Conservation (phyloP, 2,797 vertebrate species). For the Sebastes dallii region DNA sequence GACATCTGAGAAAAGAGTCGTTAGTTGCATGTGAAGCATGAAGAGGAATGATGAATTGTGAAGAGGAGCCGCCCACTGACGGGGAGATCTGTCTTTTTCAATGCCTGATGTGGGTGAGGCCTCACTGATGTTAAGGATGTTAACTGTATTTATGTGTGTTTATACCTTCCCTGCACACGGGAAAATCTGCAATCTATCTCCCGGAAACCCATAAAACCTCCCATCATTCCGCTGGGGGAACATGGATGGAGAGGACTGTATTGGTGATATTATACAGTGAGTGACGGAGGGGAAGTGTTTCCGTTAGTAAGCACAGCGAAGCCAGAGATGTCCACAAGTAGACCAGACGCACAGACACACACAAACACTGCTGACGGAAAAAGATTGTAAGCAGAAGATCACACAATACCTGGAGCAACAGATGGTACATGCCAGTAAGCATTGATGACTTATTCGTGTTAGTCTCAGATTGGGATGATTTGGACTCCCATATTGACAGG, state of each 20-base stretch:
- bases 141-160: not conserved
- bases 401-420: not conserved
- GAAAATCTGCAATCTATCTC: not conserved
- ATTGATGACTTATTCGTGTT: not conserved
- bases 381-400: not conserved
- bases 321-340: slow-evolving; percentile 20
- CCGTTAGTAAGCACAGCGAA: slow-evolving; percentile 21
- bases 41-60: not conserved
- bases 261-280: not conserved
- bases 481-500: not conserved
- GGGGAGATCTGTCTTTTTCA: not conserved
- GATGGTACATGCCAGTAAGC: not conserved
- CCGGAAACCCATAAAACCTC: not conserved
- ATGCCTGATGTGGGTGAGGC: not conserved
- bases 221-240: not conserved
- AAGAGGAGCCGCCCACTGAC: not conserved
- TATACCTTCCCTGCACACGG: not conserved
- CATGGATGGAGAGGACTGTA: not conserved
- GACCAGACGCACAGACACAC: not conserved
- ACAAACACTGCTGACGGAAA: not conserved
- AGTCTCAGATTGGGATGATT: not conserved
- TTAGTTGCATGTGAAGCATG: not conserved
- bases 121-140: not conserved
- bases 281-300: not conserved
- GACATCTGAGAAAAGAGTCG: not conserved